Evolutionary conservation across 2,113 vertebrate genomes (phyloP), one percentile per base, ranked within the genome.

Genomic region (Brachionichthys hirsutus): DNA sequence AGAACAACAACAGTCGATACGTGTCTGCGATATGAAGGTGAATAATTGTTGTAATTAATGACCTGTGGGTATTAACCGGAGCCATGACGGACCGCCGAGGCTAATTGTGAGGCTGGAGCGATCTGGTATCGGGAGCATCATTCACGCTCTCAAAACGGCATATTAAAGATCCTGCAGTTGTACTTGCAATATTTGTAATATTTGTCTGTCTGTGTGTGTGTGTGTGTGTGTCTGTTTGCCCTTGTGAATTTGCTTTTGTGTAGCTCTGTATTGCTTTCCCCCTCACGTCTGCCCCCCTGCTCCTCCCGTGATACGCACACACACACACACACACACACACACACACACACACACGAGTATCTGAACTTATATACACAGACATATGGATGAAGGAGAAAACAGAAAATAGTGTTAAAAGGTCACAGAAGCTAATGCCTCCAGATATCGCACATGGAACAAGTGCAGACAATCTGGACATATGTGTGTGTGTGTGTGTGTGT

Each of bases 1-100:
- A 34, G 66, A 78, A 68, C 68, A 84, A 79, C 56, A 68, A 54
- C 60, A 73, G 81, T 89, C 82, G 36, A 89, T 89, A 91, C 55
- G 55, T 59, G 88, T 86, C 85, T 75, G 73, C 68, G 75, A 88
- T 85, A 78, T 87, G 73, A 86, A 73, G 69, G 72, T 85, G 88
- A 90, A 90, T 91, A 90, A 91, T 91, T 89, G 85, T 80, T 75
- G 79, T 89, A 91, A 90, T 91, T 88, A 91, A 88, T 77, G 83
- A 86, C 85, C 86, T 83, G 82, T 78, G 83, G 85, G 86, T 78
- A 73, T 86, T 78, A 73, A 75, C 70, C 2, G 3, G 13, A 50
- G 72, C 70, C 70, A 49, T 78, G 73, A 82, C 47, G 58, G 67
- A 84, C 80, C 82, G 81, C 54, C 51, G 82, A 86, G 83, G 73